These are phyloP conservation scores for Enteromius argenteus DNA, from an alignment of 2,797 vertebrate species.

Conservation along the genomic window DNA sequence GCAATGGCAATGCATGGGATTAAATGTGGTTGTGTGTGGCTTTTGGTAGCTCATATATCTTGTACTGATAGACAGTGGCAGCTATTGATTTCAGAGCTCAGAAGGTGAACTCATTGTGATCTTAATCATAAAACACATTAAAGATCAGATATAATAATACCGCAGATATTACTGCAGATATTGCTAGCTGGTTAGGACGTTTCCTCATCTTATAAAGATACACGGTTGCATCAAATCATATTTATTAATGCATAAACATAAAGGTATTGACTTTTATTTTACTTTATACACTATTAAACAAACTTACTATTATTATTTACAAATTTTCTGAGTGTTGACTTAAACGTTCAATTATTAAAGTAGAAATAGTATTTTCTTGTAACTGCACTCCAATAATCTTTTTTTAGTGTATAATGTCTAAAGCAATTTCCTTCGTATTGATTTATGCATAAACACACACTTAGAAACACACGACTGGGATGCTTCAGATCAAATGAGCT, in stretches of 20 bases:
- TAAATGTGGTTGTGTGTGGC: neutral
- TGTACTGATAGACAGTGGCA: constrained; percentile 29
- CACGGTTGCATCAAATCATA: neutral
- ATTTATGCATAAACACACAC: constrained; percentile 20
- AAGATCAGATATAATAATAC: constrained; percentile 11
- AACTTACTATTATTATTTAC: neutral
- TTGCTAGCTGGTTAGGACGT: neutral
- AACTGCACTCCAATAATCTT: neutral
- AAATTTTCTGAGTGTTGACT: neutral
- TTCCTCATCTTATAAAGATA: neutral
- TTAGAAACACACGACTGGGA: constrained; percentile 22
- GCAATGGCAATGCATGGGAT: neutral
- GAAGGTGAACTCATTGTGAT: constrained; percentile 20
- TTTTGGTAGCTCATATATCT: neutral
- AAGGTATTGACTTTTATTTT: neutral
- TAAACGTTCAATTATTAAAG: neutral
- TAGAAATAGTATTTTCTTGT: neutral
- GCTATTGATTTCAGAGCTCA: constrained; percentile 30
- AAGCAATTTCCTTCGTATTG: neutral
- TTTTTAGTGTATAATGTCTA: neutral
- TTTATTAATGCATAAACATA: constrained; percentile 4
- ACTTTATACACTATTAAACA: neutral
- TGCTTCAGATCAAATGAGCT: constrained; percentile 33
- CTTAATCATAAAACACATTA: constrained; percentile 20
- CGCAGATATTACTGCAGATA: neutral